Base-by-base conservation (phyloP, 2,797 vertebrate species). In the Emydoidea blandingii region DNA sequence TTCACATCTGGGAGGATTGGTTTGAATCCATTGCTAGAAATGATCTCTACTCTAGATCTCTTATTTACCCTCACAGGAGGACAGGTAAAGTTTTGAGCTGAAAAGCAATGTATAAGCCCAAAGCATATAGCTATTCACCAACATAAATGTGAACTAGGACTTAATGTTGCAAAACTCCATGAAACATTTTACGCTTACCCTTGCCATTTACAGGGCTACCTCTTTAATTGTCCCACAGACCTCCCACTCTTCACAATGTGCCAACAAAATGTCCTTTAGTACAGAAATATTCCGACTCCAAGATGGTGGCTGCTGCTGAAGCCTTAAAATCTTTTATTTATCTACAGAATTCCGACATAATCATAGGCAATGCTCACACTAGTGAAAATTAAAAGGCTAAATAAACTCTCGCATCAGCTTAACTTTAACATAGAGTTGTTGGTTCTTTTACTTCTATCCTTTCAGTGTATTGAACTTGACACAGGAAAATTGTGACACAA, bases 171-270 rank as follows among this genome's bases (percentile, higher is more conserved):
- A 78, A 78, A 78, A 18, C 15, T 47, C 74, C 15, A 27, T 49
- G n/a, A 41, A 37, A 72, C 5, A 41, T 78, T 49, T 78, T 14
- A 95, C 86, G n/a, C 41, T 80, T 81, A 59, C 86, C 94, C 93
- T 93, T 95, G 57, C 41, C 59, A 90, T 80, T 95, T 84, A 86
- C 31, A 92, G 53, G 87, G 47, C 68, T 91, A 59, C 74, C 47
- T 68, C 94, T 91, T 85, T 89, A 59, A 79, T 91, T 84, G 9
- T 83, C 14, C 88, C 86, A 84, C 23, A 86, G 54, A 18, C 82
- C 72, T 12, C 78, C 78, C 44, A 8, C 52, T 86, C 41, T 25
- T 27, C n/a, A 79, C 37, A 3, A 87, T 14, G 53, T 85, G 85
- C 84, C 57, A 76, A 68, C 62, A 44, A 92, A 89, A 44, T 95